Percentiles rank a stretch among this genome's conserved stretches.
phyloP scores from a whole-genome alignment of 2,888 invertebrate genomes.

The Nudaria mundana region DNA sequence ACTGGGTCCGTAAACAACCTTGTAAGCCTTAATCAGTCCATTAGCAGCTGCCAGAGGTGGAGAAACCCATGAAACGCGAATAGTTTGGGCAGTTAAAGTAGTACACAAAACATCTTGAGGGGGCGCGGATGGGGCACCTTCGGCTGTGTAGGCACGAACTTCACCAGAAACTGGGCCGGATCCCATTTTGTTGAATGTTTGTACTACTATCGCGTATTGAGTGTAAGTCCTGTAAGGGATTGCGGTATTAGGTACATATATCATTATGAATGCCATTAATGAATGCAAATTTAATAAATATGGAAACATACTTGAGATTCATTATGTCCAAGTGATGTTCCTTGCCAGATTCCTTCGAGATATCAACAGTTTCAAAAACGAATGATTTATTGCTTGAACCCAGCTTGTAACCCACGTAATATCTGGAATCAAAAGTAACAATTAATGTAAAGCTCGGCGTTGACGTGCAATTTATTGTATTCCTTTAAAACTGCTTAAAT shows the following conservation, averaged over 20 bases:
- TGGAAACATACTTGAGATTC: constrained; percentile 83
- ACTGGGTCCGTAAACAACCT: constrained; percentile 95
- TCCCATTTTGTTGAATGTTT: constrained; percentile 96
- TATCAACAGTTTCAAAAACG: constrained; percentile 95
- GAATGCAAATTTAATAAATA: background rate
- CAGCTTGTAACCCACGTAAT: constrained; percentile 94
- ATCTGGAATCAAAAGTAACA: constrained; percentile 79
- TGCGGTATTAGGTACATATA: background rate
- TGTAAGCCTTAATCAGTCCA: constrained; percentile 97
- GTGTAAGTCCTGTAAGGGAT: constrained; percentile 88
- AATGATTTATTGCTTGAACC: constrained; percentile 92
- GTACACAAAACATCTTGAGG: constrained; percentile 96
- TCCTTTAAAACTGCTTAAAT: no score
- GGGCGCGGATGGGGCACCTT: constrained; percentile 95
- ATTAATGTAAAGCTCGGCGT: no score
- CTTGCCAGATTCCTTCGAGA: constrained; percentile 94
- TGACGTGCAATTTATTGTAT: background rate
- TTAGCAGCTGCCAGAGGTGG: constrained; percentile 95
- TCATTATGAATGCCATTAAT: background rate
- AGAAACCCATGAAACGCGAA: constrained; percentile 96
- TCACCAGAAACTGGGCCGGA: constrained; percentile 95
- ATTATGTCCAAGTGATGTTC: constrained; percentile 92
- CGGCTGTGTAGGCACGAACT: constrained; percentile 94
- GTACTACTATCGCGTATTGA: constrained; percentile 97
- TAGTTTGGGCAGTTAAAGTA: constrained; percentile 95